Percentiles rank a stretch among this genome's conserved stretches.
phyloP scores from a whole-genome alignment of 2,797 vertebrate species.

The Allobates femoralis region DNA sequence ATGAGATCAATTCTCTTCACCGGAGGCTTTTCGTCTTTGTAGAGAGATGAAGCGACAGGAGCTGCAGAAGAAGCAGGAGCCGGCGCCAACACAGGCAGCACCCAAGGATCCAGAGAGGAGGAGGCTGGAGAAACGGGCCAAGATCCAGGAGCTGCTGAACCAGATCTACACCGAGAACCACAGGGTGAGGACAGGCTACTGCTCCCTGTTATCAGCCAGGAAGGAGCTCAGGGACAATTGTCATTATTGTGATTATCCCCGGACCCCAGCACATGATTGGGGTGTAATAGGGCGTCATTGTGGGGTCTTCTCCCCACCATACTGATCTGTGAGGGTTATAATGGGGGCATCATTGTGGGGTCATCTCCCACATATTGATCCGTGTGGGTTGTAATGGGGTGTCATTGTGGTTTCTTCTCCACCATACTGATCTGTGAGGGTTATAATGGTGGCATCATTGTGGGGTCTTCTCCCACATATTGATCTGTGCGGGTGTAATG shows the following conservation, averaged over 20 bases:
- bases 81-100: constrained; percentile 54
- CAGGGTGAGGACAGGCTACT: constrained; percentile 67
- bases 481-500: no score
- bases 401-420: no score
- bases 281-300: background rate
- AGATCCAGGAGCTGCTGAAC: constrained; percentile 67
- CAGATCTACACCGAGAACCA: constrained; percentile 71
- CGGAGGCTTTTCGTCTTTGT: constrained; percentile 41
- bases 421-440: no score
- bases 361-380: no score
- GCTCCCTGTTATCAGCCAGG: background rate
- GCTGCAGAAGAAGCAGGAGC: constrained; percentile 67
- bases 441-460: no score
- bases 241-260: background rate
- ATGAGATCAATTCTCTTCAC: background rate
- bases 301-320: no score
- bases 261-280: background rate
- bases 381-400: no score
- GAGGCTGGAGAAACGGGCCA: constrained; percentile 70
- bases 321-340: no score
- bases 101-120: constrained; percentile 65
- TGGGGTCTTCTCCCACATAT: no score
- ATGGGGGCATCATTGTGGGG: no score
- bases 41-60: constrained; percentile 79
- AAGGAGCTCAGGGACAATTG: background rate